Base-by-base conservation (phyloP, 2,113 vertebrate species). In the Tragulus kanchil region DNA sequence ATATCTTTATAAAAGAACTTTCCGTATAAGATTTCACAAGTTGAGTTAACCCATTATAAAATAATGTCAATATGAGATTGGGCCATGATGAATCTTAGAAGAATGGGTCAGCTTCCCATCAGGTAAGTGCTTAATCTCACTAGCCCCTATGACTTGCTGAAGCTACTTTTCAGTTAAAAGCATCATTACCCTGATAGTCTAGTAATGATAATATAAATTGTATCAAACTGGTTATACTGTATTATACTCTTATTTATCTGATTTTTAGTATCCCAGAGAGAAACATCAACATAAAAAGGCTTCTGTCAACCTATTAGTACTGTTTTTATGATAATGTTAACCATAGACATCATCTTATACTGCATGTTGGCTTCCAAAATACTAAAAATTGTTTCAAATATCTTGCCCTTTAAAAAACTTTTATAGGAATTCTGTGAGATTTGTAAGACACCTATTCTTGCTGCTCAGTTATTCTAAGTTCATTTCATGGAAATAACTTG, bases 111-210 rank as follows among this genome's bases (percentile, higher is more conserved):
- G n/a, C 5, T 89, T 90, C 59, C 92, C n/a, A 25, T 84, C 79
- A 92, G 79, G 48, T 69, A 90, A 97, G 69, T 79, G 54, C 59
- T 87, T 90, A 93, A 52, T 58, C 19, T 86, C 84, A 52, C 17
- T n/a, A 75, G 56, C 19, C 28, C 75, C 45, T 77, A 54, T 85
- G 87, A 90, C 48, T 73, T 93, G 69, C 95, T 90, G 26, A 75
- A 93, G 77, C 48, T 93, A 71, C 21, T 95, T 92, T 92, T 78
- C 91, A 88, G 69, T 87, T 96, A 95, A 96, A 85, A 96, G 88
- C 77, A 92, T 94, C 90, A 89, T 96, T 96, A 97, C 67, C n/a
- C 81, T 85, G 95, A 92, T 90, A 97, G 95, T 95, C 82, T 79
- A 88, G 45, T 36, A 82, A 71, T 89, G 31, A 94, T 87, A 89